These are phyloP conservation scores for Eubucco bourcierii DNA, from an alignment of 2,113 vertebrate species.

Conservation along the genomic window DNA sequence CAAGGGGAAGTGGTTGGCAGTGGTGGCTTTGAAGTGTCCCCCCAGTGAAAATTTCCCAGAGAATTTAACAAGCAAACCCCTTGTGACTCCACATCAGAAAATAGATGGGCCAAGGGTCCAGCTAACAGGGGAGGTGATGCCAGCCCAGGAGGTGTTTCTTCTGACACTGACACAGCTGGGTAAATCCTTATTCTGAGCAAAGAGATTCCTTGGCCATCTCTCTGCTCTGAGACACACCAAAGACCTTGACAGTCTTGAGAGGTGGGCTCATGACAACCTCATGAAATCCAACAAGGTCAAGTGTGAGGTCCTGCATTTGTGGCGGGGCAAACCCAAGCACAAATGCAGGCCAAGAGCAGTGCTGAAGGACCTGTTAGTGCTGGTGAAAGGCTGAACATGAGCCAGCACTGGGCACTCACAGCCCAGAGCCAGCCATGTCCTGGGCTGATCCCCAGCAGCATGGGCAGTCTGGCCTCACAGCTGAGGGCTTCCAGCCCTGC, in stretches of 20 bases:
- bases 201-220: background rate
- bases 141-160: background rate
- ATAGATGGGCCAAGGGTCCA: background rate
- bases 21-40: background rate
- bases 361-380: too few species aligned
- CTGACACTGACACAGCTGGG: fast-evolving
- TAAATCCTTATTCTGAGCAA: background rate
- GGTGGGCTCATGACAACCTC: too few species aligned
- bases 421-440: too few species aligned
- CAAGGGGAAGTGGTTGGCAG: background rate
- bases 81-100: background rate
- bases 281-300: too few species aligned
- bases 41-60: background rate
- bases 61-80: background rate
- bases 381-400: too few species aligned
- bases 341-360: too few species aligned
- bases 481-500: too few species aligned
- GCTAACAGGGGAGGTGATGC: background rate
- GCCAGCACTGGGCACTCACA: too few species aligned
- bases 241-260: background rate
- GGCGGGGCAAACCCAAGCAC: too few species aligned
- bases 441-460: too few species aligned
- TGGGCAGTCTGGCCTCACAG: too few species aligned
- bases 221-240: background rate
- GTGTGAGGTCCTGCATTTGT: too few species aligned